A percentile compares a stretch with the other conserved stretches of the same genome.
Conservation (phyloP, 2,797 vertebrate genomes). For the Ctenosaura bakeri region DNA sequence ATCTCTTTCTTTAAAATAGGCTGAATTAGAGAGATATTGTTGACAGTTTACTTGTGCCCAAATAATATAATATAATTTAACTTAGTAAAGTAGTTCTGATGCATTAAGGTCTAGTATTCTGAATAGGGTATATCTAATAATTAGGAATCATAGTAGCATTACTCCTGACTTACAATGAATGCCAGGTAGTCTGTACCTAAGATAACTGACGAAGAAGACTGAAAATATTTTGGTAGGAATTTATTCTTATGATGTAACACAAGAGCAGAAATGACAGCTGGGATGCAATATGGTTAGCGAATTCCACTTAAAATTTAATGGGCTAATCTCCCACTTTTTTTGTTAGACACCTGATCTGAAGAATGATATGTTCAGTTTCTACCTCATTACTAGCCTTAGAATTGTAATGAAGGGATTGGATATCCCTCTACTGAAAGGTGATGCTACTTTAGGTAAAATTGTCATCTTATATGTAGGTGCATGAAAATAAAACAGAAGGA, state of each 20-base stretch:
- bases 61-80: neutral
- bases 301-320: slow-evolving; percentile 74
- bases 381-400: slow-evolving; percentile 46
- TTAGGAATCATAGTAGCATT: neutral
- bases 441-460: neutral
- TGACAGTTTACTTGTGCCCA: neutral
- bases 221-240: neutral
- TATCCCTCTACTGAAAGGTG: slow-evolving; percentile 50
- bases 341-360: slow-evolving; percentile 34
- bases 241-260: neutral
- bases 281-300: neutral
- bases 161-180: too few species aligned
- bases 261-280: slow-evolving; percentile 3
- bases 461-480: slow-evolving; percentile 10
- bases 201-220: neutral
- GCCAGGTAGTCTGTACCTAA: neutral
- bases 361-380: neutral
- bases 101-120: neutral
- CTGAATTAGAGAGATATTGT: neutral
- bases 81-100: neutral
- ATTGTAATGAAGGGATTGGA: slow-evolving; percentile 77
- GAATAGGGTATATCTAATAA: neutral
- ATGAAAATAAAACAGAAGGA: neutral
- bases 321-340: slow-evolving; percentile 41
- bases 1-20: neutral